These are phyloP conservation scores for Sturmia bella DNA, from an alignment of 2,888 invertebrate genomes.

Conservation along the genomic window DNA sequence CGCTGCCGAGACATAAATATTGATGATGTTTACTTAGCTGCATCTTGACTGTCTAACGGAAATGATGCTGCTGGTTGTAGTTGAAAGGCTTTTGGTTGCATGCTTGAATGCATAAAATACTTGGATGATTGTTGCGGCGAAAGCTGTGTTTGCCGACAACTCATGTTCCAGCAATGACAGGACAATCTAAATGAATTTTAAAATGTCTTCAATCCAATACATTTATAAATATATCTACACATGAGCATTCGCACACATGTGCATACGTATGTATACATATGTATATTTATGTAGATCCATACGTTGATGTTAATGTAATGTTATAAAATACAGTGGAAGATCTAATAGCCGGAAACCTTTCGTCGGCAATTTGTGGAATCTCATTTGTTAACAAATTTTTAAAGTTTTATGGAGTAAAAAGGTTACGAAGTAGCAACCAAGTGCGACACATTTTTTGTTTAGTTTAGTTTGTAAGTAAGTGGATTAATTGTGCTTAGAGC, in stretches of 20 bases:
- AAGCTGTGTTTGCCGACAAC: constrained; percentile 69
- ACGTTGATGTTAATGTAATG: too few species aligned
- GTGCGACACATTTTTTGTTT: too few species aligned
- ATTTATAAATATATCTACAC: neutral
- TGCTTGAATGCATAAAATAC: constrained; percentile 65
- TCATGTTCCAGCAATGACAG: constrained; percentile 68
- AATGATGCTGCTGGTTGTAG: constrained; percentile 63
- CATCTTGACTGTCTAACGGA: constrained; percentile 69
- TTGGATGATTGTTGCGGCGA: constrained; percentile 67
- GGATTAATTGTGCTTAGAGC: too few species aligned
- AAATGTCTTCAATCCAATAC: constrained; percentile 43
- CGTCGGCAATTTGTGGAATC: too few species aligned
- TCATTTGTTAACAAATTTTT: too few species aligned
- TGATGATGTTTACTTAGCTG: constrained; percentile 69
- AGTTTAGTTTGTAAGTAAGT: too few species aligned
- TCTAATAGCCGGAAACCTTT: too few species aligned
- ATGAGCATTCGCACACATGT: neutral
- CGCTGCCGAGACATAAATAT: constrained; percentile 63
- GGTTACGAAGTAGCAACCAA: too few species aligned
- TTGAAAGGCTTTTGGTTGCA: constrained; percentile 65
- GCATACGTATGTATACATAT: neutral
- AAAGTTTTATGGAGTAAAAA: too few species aligned
- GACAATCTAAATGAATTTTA: constrained; percentile 67
- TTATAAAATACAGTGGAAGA: too few species aligned
- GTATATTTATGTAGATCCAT: neutral